phyloP scores from a whole-genome alignment of 2,888 invertebrate genomes.

The Habroteleia sp. region DNA sequence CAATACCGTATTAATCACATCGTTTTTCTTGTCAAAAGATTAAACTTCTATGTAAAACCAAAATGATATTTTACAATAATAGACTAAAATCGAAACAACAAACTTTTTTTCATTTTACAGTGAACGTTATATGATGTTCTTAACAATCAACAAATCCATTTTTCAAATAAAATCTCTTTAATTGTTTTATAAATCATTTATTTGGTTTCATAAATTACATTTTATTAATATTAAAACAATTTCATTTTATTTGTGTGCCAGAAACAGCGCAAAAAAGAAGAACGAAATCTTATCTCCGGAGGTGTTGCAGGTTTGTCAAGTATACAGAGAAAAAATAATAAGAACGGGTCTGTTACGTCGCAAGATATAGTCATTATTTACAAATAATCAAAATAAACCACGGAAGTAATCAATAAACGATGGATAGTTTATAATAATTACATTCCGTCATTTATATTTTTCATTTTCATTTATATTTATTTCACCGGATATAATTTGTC shows the following conservation, averaged over 20 bases:
- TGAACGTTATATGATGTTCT: constrained; percentile 13
- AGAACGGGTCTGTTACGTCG: no score
- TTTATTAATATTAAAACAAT: constrained; percentile 38
- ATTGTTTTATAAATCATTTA: constrained; percentile 55
- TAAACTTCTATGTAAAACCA: constrained; percentile 48
- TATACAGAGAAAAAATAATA: not conserved
- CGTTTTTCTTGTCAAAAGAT: constrained; percentile 51
- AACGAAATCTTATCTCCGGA: no score
- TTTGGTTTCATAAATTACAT: constrained; percentile 54
- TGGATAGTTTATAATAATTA: no score
- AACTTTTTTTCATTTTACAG: not conserved
- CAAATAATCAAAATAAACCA: no score
- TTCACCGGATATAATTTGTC: no score
- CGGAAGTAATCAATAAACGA: no score
- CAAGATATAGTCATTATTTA: no score
- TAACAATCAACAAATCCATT: not conserved
- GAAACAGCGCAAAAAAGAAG: constrained; percentile 23
- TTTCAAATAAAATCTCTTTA: constrained; percentile 1
- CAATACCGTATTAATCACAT: constrained; percentile 41
- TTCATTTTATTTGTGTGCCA: constrained; percentile 33
- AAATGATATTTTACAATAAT: constrained; percentile 54
- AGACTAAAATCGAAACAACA: constrained; percentile 43
- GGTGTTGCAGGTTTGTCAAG: no score
- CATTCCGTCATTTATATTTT: no score
- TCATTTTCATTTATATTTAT: no score